Percentiles rank a stretch among this genome's conserved stretches.
phyloP scores from a whole-genome alignment of 1,140 invertebrate species.

The Aporrectodea caliginosa region DNA sequence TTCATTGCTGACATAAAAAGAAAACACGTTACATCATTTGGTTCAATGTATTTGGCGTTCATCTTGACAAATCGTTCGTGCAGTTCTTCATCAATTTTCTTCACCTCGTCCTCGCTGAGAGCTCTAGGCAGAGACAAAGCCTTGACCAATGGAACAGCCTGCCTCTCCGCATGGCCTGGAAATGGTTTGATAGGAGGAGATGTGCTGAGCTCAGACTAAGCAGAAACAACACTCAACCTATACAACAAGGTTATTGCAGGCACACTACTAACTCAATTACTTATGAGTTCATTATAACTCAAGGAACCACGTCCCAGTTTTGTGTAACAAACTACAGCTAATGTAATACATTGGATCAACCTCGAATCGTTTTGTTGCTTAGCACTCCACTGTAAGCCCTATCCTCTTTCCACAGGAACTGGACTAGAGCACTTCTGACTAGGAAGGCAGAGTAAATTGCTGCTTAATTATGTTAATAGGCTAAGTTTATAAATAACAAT shows the following conservation, averaged over 20 bases:
- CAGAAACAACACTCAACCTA: too few relatives aligned
- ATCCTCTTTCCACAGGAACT: too few relatives aligned
- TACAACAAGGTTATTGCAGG: too few relatives aligned
- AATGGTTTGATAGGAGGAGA: constrained; percentile 21
- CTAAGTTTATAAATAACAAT: too few relatives aligned
- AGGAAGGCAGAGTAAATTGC: too few relatives aligned
- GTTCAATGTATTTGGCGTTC: constrained; percentile 27
- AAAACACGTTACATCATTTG: neutral
- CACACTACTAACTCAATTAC: neutral
- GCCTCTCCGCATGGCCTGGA: constrained; percentile 11
- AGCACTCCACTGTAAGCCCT: too few relatives aligned
- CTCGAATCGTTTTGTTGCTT: neutral
- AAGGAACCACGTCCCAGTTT: neutral
- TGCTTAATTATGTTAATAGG: too few relatives aligned
- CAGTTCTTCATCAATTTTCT: constrained; percentile 44
- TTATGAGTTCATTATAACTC: neutral
- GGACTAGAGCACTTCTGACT: too few relatives aligned
- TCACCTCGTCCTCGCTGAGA: constrained; percentile 36
- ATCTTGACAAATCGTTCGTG: constrained; percentile 51
- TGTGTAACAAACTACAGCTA: neutral
- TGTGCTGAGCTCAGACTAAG: neutral
- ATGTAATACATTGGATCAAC: neutral
- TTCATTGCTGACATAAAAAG: constrained; percentile 18
- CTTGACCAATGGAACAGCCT: constrained; percentile 20
- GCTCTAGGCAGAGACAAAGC: constrained; percentile 32